Percentiles rank a stretch among this genome's conserved stretches.
Conservation (phyloP, 2,113 vertebrate genomes). For the Desmodus rotundus region DNA sequence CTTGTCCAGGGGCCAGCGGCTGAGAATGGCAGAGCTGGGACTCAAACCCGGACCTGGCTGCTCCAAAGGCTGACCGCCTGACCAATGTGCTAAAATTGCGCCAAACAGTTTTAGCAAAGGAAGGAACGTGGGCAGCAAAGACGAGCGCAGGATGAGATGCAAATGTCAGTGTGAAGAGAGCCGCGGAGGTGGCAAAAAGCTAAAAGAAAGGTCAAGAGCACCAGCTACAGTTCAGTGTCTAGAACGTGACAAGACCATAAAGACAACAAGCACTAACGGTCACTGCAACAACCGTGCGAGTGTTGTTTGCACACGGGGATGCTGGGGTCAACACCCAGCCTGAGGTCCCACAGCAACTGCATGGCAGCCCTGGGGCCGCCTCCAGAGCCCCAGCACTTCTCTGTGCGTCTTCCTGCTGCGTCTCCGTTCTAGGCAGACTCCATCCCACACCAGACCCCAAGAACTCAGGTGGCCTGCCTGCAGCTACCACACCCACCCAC, state of each 20-base stretch:
- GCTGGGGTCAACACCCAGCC: neutral
- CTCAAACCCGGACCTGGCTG: neutral
- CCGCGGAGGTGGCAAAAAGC: neutral
- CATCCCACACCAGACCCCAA: neutral
- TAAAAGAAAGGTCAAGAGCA: neutral
- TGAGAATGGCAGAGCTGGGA: neutral
- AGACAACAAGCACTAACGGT: neutral
- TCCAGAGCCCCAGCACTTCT: neutral
- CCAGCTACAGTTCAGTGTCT: neutral
- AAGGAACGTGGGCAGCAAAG: neutral
- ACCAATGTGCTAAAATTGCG: neutral
- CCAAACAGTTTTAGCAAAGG: neutral
- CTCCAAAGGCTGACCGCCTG: neutral
- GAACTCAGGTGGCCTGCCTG: neutral
- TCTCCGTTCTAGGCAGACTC: neutral
- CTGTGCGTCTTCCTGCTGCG: neutral
- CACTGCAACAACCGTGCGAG: neutral
- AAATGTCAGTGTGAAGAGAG: neutral
- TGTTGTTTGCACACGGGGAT: neutral
- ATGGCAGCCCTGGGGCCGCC: neutral
- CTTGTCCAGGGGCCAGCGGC: neutral
- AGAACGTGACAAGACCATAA: neutral
- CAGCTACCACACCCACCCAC: neutral
- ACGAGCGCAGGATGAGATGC: neutral
- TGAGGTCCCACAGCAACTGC: neutral